Base-by-base conservation (phyloP, 2,888 invertebrate species). In the Tetrapedia diversipes region DNA sequence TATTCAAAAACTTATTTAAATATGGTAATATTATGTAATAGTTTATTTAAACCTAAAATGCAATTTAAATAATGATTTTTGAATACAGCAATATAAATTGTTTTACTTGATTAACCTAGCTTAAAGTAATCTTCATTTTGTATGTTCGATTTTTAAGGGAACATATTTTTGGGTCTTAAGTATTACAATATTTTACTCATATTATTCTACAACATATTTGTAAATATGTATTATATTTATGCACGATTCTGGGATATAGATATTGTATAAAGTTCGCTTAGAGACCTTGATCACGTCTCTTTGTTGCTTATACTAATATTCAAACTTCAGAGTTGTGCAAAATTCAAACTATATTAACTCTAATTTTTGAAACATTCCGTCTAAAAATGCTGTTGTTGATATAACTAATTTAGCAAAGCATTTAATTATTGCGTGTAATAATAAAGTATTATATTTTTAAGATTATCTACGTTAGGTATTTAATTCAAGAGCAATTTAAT, bases 201-300 rank as follows among this genome's bases (percentile, higher is more conserved):
- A 32, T 54, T 37, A 63, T 45, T 70, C 41, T 59, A 16, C 14
- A 22, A 34, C 39, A 65, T 43, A 16, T 14, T 57, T 45, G n/a
- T 29, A 59, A 51, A 63, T 34, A 51, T 37, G 60, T 37, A 45
- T 27, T 47, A 39, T 24, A n/a, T 32, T 39, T 14, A 53, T 11
- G 43, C 37, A 74, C 54, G 27, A 61, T 29, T 73, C 57, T 71
- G 66, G 74, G 71, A 77, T 57, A 75, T 63, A 70, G 77, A 81
- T 73, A 80, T 81, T 79, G 66, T 49, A 59, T 27, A 60, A 67
- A 87, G 85, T 67, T 80, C 80, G 82, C 82, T 80, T 39, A 83
- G 88, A 86, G 88, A 86, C 85, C 86, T 80, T 91, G 90, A 91
- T 91, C 91, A 91, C 86, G 87, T 80, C 86, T 89, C 88, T 89